Conservation (phyloP, 2,888 invertebrate species). For the Anoncus sp. region DNA sequence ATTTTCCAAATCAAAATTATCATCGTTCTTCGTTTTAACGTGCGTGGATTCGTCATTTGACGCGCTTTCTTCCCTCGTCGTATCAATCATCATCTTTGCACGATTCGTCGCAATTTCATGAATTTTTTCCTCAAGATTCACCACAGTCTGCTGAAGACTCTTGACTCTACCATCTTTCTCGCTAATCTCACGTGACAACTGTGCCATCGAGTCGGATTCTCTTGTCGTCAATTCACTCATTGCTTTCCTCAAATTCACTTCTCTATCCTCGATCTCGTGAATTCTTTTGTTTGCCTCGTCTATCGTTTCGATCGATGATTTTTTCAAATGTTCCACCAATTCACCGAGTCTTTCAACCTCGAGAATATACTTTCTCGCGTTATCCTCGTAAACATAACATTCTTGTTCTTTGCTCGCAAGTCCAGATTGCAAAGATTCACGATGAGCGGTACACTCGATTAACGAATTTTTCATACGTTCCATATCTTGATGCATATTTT, state of each 20-base stretch:
- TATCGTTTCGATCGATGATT: conserved; percentile 33
- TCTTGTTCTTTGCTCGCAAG: conserved; percentile 51
- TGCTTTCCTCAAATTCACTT: conserved; percentile 45
- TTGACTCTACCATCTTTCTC: conserved; percentile 69
- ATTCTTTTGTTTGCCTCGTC: conserved; percentile 30
- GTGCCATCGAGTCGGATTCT: conserved; percentile 50
- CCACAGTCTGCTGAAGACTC: conserved; percentile 66
- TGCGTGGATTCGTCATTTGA: neutral
- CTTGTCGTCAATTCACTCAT: conserved; percentile 46
- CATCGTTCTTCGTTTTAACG: conserved; percentile 21
- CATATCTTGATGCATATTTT: conserved; percentile 51
- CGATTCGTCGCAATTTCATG: conserved; percentile 33
- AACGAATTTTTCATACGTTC: conserved; percentile 43
- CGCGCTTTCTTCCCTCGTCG: conserved; percentile 1
- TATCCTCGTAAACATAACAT: conserved; percentile 39
- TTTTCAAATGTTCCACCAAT: conserved; percentile 24
- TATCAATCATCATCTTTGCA: conserved; percentile 9
- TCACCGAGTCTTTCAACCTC: conserved; percentile 51
- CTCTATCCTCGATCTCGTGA: conserved; percentile 53
- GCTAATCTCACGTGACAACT: conserved; percentile 50
- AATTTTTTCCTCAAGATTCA: conserved; percentile 62
- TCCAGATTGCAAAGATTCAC: conserved; percentile 52
- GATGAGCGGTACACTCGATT: conserved; percentile 42
- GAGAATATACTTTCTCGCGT: conserved; percentile 19
- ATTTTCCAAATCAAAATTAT: conserved; percentile 32